These are phyloP conservation scores for Zophobas morio DNA, from an alignment of 1,140 invertebrate genomes.

Conservation along the genomic window DNA sequence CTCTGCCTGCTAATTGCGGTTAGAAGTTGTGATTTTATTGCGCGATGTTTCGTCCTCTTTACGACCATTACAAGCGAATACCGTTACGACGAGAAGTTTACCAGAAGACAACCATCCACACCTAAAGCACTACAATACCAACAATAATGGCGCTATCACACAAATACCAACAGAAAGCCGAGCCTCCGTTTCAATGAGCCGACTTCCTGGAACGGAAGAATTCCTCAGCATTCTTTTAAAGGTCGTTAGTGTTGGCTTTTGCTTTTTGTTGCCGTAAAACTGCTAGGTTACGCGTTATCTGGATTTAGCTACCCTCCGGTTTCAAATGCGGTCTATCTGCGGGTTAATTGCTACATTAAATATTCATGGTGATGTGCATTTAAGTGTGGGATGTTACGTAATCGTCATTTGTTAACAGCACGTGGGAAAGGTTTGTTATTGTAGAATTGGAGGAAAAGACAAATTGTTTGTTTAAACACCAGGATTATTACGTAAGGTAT, in stretches of 20 bases:
- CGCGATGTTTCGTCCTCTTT: background rate
- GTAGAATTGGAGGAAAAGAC: slow-evolving; percentile 21
- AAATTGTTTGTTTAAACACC: slow-evolving; percentile 28
- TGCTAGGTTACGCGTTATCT: background rate
- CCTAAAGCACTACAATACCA: slow-evolving; percentile 26
- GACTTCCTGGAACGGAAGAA: slow-evolving; percentile 37
- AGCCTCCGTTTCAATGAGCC: slow-evolving; percentile 1
- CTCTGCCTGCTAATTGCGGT: no score
- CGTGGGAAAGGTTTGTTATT: slow-evolving; percentile 17
- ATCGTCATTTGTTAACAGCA: slow-evolving; percentile 20
- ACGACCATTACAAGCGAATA: slow-evolving; percentile 2
- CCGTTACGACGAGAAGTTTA: slow-evolving; percentile 17
- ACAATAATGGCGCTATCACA: slow-evolving; percentile 34
- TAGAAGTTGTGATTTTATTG: no score
- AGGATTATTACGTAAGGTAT: slow-evolving; percentile 22
- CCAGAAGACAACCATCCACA: slow-evolving; percentile 24
- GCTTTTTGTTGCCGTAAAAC: background rate
- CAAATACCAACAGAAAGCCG: slow-evolving; percentile 16
- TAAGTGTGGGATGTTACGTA: background rate
- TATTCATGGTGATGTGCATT: slow-evolving; percentile 17
- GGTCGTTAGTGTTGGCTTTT: background rate
- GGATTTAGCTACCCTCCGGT: background rate
- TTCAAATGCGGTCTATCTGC: slow-evolving; percentile 1
- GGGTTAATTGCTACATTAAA: slow-evolving; percentile 10
- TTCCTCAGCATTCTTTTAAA: slow-evolving; percentile 19